Evolutionary conservation across 2,797 vertebrate species (phyloP).

Genomic region (Vultur gryphus): DNA sequence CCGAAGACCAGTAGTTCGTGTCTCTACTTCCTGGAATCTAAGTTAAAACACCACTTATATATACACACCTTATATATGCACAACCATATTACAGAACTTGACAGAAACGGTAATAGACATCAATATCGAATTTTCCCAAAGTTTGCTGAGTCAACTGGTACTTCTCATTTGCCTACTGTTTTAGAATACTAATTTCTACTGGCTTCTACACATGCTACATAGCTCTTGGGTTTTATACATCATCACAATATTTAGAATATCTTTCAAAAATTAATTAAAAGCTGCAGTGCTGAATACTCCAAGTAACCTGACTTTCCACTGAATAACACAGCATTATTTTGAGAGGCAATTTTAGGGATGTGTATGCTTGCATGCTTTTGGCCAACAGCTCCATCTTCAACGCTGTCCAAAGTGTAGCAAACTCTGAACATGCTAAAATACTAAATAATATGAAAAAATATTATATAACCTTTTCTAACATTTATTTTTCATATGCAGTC

Average conservation of each 20-base stretch:
- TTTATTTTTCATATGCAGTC: background rate
- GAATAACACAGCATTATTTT: background rate
- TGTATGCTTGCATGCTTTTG: background rate
- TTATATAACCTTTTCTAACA: background rate
- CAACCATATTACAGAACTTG: background rate
- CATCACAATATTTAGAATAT: accelerated
- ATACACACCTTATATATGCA: background rate
- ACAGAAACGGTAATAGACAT: background rate
- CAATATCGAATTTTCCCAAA: background rate
- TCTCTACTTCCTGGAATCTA: background rate
- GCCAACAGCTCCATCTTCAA: background rate
- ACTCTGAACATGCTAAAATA: background rate
- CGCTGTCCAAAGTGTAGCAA: background rate
- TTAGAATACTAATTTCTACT: background rate
- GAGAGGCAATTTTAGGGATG: background rate
- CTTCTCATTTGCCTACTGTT: background rate
- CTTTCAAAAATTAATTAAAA: background rate
- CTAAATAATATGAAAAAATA: background rate
- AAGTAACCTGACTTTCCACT: background rate
- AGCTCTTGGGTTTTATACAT: background rate
- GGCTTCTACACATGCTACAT: background rate
- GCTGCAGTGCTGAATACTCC: background rate
- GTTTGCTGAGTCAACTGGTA: background rate
- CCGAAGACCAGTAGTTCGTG: background rate
- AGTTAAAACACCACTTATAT: background rate